These are phyloP conservation scores for Penaeus indicus DNA, from an alignment of 1,140 invertebrate genomes.

Conservation along the genomic window DNA sequence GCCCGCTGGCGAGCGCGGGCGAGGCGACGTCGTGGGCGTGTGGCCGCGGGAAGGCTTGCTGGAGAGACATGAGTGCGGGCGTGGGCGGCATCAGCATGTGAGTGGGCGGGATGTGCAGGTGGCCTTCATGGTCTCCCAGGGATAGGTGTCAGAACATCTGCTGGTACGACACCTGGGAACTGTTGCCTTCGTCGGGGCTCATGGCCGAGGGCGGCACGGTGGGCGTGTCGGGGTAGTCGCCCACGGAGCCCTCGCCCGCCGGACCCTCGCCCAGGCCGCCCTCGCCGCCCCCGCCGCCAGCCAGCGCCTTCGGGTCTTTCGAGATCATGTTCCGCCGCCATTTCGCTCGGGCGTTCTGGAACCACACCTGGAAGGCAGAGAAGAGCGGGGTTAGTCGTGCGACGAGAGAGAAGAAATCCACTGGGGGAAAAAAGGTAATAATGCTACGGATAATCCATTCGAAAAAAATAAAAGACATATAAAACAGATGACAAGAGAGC, in stretches of 20 bases:
- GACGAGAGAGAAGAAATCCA: neutral
- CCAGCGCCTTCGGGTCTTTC: constrained; percentile 58
- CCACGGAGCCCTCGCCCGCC: constrained; percentile 47
- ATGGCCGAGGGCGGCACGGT: constrained; percentile 62
- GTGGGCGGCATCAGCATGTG: constrained; percentile 10
- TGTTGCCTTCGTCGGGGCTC: constrained; percentile 63
- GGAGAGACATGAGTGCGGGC: constrained; percentile 35
- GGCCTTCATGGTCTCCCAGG: constrained; percentile 32
- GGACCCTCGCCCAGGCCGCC: constrained; percentile 43
- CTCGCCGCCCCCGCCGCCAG: constrained; percentile 56
- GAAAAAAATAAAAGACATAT: too few relatives aligned
- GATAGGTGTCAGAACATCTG: constrained; percentile 64
- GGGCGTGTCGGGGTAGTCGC: constrained; percentile 61
- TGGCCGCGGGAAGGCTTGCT: constrained; percentile 45
- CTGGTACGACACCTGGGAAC: constrained; percentile 62
- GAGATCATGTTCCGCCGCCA: constrained; percentile 79
- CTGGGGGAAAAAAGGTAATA: too few relatives aligned
- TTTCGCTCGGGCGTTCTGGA: constrained; percentile 97
- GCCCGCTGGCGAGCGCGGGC: constrained; percentile 3
- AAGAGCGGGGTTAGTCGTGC: neutral
- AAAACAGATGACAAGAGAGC: too few relatives aligned
- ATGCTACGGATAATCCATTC: too few relatives aligned
- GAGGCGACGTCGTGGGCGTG: constrained; percentile 20
- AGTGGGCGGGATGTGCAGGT: constrained; percentile 6
- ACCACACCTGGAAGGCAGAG: constrained; percentile 87